These are phyloP conservation scores for Branchinecta lindahli DNA, from an alignment of 1,140 invertebrate genomes.

Conservation along the genomic window DNA sequence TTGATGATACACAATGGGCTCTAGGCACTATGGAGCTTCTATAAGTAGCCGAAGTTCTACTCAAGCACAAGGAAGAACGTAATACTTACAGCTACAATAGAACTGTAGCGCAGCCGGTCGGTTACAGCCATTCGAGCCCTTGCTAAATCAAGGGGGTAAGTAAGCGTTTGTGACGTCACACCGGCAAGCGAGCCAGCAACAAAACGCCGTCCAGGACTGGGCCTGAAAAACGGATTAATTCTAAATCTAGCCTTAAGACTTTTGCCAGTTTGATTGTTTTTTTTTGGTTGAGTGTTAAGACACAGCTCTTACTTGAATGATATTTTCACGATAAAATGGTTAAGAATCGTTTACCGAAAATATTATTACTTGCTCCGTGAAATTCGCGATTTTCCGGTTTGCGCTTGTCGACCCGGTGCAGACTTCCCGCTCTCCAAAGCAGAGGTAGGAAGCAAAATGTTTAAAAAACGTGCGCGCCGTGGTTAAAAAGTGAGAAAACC, in stretches of 20 bases:
- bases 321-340: too few species aligned
- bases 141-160: conserved; percentile 92
- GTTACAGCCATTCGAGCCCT: conserved; percentile 96
- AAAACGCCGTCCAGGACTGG: conserved; percentile 40
- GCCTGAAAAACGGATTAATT: conserved; percentile 3
- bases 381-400: too few species aligned
- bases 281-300: neutral
- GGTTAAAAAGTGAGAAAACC: too few species aligned
- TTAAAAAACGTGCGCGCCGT: too few species aligned
- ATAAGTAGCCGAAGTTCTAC: too few species aligned
- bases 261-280: neutral
- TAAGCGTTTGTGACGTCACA: conserved; percentile 76
- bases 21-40: too few species aligned
- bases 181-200: conserved; percentile 84
- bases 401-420: too few species aligned
- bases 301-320: neutral
- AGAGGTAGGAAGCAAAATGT: too few species aligned
- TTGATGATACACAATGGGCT: too few species aligned
- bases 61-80: neutral
- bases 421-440: too few species aligned
- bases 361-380: too few species aligned
- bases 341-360: too few species aligned
- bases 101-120: conserved; percentile 36
- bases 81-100: conserved; percentile 19
- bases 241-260: neutral